Evolutionary conservation across 2,113 vertebrate genomes (phyloP), one percentile per base, ranked within the genome.

Genomic region (Illadopsis cleaveri): DNA sequence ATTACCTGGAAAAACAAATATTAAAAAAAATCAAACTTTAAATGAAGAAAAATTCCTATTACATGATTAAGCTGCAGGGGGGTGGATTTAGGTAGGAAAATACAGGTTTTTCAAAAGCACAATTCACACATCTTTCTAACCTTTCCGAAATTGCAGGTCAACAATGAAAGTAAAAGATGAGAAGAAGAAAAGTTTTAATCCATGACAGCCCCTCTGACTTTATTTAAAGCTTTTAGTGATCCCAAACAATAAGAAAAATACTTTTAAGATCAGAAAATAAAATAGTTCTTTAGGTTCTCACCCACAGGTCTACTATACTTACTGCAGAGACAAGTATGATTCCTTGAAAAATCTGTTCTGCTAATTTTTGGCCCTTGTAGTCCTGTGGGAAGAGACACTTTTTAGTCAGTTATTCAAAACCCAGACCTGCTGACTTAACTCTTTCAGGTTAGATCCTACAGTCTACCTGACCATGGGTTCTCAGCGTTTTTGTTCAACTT

Each of bases 291-390:
- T 30, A 38, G 2, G 5, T 64, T 70, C 27, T 11, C 2, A 35
- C 9, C 6, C 8, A 6, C 12, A 25, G 13, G 45, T 94, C 37
- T n/a, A 19, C 20, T 40, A 78, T 97, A 98, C 96, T 99, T 98
- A 99, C 99, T 86, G 99, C 99, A 95, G 99, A 99, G 89, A 99
- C 98, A 54, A 99, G 98, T 90, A 99, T 99, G 89, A 99, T 98
- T 60, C 99, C 99, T 96, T 99, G 99, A 97, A 99, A 99, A 96
- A 99, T 99, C 97, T 99, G 99, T 96, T 99, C 99, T 24, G 99
- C 99, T 95, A 99, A 92, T 87, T 99, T 99, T 96, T 99, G 99
- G 82, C 99, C 99, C 96, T 99, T 99, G 90, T 99, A 99, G 95
- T 99, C 99, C 99, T 99, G 42, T 90, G 66, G 33, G 78, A 81